A percentile compares a stretch with the other conserved stretches of the same genome.
Conservation (phyloP, 92 coral and sea anemone species). For the Phenganax subtilis region DNA sequence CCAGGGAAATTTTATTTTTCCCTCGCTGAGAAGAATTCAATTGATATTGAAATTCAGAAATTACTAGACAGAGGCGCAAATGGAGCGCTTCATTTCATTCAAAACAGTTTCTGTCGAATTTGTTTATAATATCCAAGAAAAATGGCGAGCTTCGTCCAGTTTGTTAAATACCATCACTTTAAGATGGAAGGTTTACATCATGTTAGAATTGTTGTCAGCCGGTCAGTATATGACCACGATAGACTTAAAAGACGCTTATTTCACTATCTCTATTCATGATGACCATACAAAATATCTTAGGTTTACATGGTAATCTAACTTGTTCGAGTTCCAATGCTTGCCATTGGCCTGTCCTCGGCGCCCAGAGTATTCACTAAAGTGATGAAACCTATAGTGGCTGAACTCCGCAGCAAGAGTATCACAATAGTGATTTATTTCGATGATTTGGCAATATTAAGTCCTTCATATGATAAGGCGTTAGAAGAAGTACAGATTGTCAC, state of each 20-base stretch:
- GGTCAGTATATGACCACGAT: no score
- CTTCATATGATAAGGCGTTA: neutral
- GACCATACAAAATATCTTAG: no score
- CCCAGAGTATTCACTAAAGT: slow-evolving; percentile 42
- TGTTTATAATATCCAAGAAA: neutral
- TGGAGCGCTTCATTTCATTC: slow-evolving; percentile 15
- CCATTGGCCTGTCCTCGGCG: no score
- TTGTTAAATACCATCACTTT: no score
- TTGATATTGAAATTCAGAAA: slow-evolving; percentile 14
- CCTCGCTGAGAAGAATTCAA: neutral
- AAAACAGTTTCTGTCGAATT: slow-evolving; percentile 32
- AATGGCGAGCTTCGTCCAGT: slow-evolving; percentile 1
- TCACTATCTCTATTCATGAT: no score
- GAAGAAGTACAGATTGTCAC: slow-evolving; percentile 26
- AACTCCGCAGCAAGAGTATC: slow-evolving; percentile 40
- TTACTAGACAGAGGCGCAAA: slow-evolving; percentile 27
- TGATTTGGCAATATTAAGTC: slow-evolving; percentile 33
- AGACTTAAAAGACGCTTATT: no score
- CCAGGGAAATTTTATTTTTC: slow-evolving; percentile 41
- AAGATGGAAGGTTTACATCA: no score
- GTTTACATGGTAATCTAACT: no score
- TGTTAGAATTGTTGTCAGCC: no score
- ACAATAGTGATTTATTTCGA: slow-evolving; percentile 44
- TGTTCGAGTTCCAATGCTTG: no score
- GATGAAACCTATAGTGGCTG: slow-evolving; percentile 42